These are phyloP conservation scores for Trichonephila inaurata DNA, from an alignment of 1,140 invertebrate species.

Conservation along the genomic window DNA sequence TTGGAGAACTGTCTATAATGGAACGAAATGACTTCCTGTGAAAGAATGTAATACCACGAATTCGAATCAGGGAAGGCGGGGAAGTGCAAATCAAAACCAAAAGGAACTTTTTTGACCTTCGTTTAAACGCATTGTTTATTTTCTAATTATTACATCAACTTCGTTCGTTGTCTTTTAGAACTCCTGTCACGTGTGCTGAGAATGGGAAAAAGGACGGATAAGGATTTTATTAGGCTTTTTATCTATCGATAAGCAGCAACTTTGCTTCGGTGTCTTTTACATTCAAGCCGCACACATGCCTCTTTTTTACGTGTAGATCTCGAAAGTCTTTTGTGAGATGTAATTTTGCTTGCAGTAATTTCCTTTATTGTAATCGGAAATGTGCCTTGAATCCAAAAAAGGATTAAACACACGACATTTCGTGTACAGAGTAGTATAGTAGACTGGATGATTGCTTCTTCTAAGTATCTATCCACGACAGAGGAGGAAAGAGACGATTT, in stretches of 20 bases:
- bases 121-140: background rate
- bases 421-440: background rate
- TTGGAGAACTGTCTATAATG: background rate
- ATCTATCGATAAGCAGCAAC: slow-evolving; percentile 18
- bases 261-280: background rate
- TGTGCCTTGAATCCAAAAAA: slow-evolving; percentile 36
- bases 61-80: background rate
- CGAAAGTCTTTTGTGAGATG: background rate
- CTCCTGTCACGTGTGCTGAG: background rate
- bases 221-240: background rate
- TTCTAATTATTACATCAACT: background rate
- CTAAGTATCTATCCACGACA: background rate
- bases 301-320: slow-evolving; percentile 7
- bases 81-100: background rate
- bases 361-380: background rate
- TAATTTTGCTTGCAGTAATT: slow-evolving; percentile 19
- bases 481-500: background rate
- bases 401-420: background rate
- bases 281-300: background rate
- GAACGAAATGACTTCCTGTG: background rate
- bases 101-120: background rate
- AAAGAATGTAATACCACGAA: background rate
- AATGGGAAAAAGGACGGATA: background rate
- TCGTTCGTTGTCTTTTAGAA: background rate
- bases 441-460: background rate